Conservation (phyloP, 2,113 vertebrate species). For the Dasypus novemcinctus region DNA sequence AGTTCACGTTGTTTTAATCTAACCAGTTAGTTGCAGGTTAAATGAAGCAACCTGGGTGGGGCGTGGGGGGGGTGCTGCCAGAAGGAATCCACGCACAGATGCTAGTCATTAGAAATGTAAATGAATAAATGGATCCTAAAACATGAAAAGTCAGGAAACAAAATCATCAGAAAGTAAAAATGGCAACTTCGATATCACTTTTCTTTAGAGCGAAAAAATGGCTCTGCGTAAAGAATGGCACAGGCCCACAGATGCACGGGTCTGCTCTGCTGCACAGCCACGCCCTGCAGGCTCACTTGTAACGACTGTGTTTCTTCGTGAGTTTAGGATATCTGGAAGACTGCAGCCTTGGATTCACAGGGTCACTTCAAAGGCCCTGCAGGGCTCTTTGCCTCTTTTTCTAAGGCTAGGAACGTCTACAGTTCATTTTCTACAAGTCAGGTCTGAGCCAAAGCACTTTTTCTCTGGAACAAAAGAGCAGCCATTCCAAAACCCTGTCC, state of each 20-base stretch:
- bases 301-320: background rate
- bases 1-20: background rate
- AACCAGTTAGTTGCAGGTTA: conserved; percentile 61
- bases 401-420: background rate
- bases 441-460: conserved; percentile 66
- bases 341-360: background rate
- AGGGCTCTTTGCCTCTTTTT: background rate
- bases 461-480: conserved; percentile 73
- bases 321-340: background rate
- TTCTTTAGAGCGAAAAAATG: background rate
- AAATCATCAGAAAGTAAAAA: background rate
- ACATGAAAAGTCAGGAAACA: background rate
- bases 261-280: rapidly evolving
- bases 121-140: background rate
- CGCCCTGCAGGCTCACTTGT: background rate
- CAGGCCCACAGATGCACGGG: rapidly evolving
- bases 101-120: background rate
- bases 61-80: background rate
- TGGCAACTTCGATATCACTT: background rate
- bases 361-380: background rate
- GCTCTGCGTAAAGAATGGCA: background rate
- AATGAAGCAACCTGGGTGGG: conserved; percentile 49
- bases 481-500: conserved; percentile 77
- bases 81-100: background rate
- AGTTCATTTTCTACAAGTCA: conserved; percentile 63